Percentiles rank a stretch among this genome's conserved stretches.
Evolutionary conservation across 2,888 invertebrate genomes (phyloP).

Genomic region (Mayetiola destructor): DNA sequence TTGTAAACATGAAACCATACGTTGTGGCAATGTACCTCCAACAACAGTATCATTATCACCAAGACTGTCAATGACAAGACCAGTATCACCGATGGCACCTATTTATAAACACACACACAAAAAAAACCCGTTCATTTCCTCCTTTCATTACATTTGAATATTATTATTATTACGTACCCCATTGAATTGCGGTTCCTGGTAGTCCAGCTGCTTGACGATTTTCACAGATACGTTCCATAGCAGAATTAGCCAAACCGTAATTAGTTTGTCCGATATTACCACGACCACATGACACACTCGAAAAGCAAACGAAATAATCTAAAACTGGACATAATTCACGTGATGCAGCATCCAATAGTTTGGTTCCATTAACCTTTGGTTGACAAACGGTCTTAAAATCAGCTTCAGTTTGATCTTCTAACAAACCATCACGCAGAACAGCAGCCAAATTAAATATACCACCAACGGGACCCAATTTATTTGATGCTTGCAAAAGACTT

Average conservation of each 20-base stretch:
- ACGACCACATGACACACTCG: conserved; percentile 90
- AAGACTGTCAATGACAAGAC: conserved; percentile 78
- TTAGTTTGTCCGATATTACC: conserved; percentile 95
- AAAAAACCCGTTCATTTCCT: no score
- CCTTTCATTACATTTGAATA: no score
- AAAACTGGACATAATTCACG: conserved; percentile 62
- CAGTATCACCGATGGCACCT: conserved; percentile 95
- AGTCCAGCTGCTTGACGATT: conserved; percentile 66
- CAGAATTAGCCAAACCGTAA: conserved; percentile 93
- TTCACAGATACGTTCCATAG: conserved; percentile 93
- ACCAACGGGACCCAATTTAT: conserved; percentile 56
- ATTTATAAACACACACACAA: no score
- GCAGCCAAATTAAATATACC: conserved; percentile 92
- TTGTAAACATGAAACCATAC: conserved; percentile 81
- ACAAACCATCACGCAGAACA: conserved; percentile 72
- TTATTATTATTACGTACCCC: no score
- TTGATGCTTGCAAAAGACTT: conserved; percentile 45
- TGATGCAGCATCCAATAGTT: conserved; percentile 64
- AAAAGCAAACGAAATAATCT: conserved; percentile 92
- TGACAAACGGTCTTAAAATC: conserved; percentile 66
- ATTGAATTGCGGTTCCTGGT: conserved; percentile 86
- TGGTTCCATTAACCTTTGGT: conserved; percentile 78
- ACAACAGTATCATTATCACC: conserved; percentile 81
- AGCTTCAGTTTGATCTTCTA: conserved; percentile 70
- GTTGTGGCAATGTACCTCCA: conserved; percentile 91